Conservation (phyloP, 1,140 invertebrate species). For the Pteromalus puparum region DNA sequence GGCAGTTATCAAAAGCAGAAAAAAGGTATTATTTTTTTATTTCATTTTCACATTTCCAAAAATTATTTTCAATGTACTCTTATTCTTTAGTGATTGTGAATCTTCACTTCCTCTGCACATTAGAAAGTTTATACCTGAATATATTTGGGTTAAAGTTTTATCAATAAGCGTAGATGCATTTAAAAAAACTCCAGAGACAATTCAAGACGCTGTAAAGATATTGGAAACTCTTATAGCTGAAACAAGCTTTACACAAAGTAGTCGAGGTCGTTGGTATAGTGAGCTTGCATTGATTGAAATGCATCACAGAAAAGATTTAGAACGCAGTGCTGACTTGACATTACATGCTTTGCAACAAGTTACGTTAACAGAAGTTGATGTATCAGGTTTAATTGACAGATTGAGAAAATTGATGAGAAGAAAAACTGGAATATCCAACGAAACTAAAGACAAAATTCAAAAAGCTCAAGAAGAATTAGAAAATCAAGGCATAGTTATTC, state of each 20-base stretch:
- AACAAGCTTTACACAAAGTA: slow-evolving; percentile 54
- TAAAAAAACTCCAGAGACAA: slow-evolving; percentile 63
- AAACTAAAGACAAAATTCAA: slow-evolving; percentile 49
- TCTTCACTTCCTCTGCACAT: slow-evolving; percentile 63
- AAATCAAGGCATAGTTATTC: slow-evolving; percentile 12
- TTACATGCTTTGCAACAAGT: slow-evolving; percentile 57
- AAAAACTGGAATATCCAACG: slow-evolving; percentile 55
- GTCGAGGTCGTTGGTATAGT: slow-evolving; percentile 61
- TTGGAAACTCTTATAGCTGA: slow-evolving; percentile 62
- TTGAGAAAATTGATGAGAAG: slow-evolving; percentile 58
- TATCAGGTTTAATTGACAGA: slow-evolving; percentile 57
- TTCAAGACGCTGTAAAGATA: slow-evolving; percentile 53
- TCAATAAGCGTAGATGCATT: slow-evolving; percentile 63
- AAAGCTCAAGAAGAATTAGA: slow-evolving; percentile 21
- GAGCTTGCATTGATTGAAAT: slow-evolving; percentile 68
- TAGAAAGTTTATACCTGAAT: slow-evolving; percentile 60
- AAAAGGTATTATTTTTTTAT: slow-evolving; percentile 33
- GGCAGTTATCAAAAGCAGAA: slow-evolving; percentile 37
- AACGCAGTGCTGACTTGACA: slow-evolving; percentile 56
- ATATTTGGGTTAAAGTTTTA: slow-evolving; percentile 67
- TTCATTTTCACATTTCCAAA: not conserved
- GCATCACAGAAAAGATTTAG: slow-evolving; percentile 62
- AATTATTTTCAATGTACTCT: slow-evolving; percentile 24
- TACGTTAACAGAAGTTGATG: slow-evolving; percentile 59
- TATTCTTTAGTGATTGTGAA: slow-evolving; percentile 50